Evolutionary conservation across 1,140 invertebrate genomes (phyloP), one percentile per base, ranked within the genome.

Genomic region (Drosophila arawakana): DNA sequence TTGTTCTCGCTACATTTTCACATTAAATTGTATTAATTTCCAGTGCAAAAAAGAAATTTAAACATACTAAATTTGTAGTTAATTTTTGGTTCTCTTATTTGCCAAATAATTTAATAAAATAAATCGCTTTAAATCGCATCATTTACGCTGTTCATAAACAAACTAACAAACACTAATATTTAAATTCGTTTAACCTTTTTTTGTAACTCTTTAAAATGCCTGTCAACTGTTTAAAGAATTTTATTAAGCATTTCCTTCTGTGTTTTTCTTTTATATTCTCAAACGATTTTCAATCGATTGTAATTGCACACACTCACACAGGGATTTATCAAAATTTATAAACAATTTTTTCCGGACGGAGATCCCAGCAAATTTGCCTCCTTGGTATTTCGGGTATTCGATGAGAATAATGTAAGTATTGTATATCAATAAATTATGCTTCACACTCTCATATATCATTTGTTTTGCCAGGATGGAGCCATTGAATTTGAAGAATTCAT

Each of bases 401-500:
- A 99, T 92, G 97, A 98, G 94, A 99, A 99, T 92, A 98, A 98
- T 93, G 98, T 99, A 94, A 96, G 96, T 95, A 90, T 43, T 13
- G 7, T 43, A 43, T 43, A 13, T 43, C 10, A 43, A 13, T 13
- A 4, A 43, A 11, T 43, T 4, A 6, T n/a, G 10, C 10, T 43
- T 43, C 41, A 13, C 41, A 13, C 6, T 43, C n/a, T 11, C 37
- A 30, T 39, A 8, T 43, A 10, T 43, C 41, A 43, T 6, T n/a
- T 37, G 7, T 46, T n/a, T 63, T 21, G 49, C 85, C 94, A 99
- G 98, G 98, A 99, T 93, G 98, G 98, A 50, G 97, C 97, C 78
- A 99, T 99, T 93, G 98, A 99, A 93, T 99, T 99, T 93, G 98
- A 99, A 93, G 98, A 99, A 93, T 99, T 99, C 93, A 98, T 99